phyloP scores from a whole-genome alignment of 1,140 invertebrate genomes.

The Micrasema longulum region DNA sequence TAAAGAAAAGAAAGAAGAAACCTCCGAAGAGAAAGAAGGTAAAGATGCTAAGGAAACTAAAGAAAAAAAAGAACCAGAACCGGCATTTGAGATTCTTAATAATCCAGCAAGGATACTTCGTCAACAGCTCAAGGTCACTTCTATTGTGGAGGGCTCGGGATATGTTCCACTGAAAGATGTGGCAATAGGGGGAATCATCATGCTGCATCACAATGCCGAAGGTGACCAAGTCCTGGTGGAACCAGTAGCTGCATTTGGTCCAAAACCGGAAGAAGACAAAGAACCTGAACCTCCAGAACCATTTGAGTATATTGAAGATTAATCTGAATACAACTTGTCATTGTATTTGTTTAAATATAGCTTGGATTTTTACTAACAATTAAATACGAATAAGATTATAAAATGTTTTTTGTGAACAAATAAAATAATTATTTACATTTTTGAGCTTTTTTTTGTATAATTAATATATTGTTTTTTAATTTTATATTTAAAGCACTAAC shows the following conservation, averaged over 20 bases:
- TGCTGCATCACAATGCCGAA: constrained; percentile 87
- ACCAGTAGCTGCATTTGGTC: constrained; percentile 92
- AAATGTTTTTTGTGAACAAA: constrained; percentile 33
- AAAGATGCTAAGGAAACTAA: constrained; percentile 70
- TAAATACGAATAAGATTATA: constrained; percentile 61
- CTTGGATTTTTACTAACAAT: constrained; percentile 58
- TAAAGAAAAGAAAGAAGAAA: constrained; percentile 66
- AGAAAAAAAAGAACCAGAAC: constrained; percentile 87
- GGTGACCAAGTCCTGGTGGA: constrained; percentile 92
- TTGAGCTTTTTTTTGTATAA: no score
- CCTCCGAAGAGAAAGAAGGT: constrained; percentile 67
- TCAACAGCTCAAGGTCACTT: constrained; percentile 91
- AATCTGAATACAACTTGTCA: constrained; percentile 55
- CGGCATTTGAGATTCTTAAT: constrained; percentile 89
- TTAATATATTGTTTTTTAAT: no score
- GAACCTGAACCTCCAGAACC: constrained; percentile 97
- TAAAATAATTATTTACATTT: constrained; percentile 30
- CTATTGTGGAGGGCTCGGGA: constrained; percentile 81
- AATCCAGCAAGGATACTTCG: constrained; percentile 96
- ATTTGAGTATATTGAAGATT: constrained; percentile 94
- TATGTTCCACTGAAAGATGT: constrained; percentile 93
- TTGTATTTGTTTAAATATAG: constrained; percentile 11
- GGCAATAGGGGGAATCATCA: constrained; percentile 94
- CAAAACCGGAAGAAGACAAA: constrained; percentile 93
- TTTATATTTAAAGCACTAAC: no score